These are phyloP conservation scores for Lamprotornis superbus DNA, from an alignment of 2,113 vertebrate species.

Conservation along the genomic window DNA sequence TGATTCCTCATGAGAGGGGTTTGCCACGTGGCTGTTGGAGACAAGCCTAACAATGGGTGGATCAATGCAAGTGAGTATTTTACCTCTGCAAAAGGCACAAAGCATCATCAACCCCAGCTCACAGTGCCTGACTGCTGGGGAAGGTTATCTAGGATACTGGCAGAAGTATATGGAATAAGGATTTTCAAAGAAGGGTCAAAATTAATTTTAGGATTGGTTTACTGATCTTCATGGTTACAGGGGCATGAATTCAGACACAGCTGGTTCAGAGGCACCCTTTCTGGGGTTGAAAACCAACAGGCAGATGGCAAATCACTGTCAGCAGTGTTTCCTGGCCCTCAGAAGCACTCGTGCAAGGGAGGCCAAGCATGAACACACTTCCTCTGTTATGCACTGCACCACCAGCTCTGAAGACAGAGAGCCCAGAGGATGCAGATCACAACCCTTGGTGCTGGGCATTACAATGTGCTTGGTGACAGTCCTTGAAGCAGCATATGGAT, in stretches of 20 bases:
- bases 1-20: neutral
- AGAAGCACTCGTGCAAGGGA: accelerated
- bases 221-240: neutral
- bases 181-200: neutral
- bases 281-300: accelerated
- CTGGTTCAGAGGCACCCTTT: neutral
- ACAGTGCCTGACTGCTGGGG: neutral
- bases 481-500: neutral
- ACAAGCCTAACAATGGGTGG: neutral
- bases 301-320: neutral
- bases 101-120: neutral
- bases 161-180: neutral
- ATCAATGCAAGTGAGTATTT: neutral
- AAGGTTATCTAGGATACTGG: neutral
- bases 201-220: neutral
- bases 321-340: neutral
- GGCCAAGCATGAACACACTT: neutral
- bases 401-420: neutral
- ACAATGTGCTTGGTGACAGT: accelerated
- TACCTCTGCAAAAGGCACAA: neutral
- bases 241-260: neutral
- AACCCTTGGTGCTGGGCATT: accelerated
- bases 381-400: accelerated
- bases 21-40: neutral
- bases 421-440: neutral